Percentiles rank a stretch among this genome's conserved stretches.
phyloP scores from a whole-genome alignment of 2,888 invertebrate genomes.

The Lottia scabra region DNA sequence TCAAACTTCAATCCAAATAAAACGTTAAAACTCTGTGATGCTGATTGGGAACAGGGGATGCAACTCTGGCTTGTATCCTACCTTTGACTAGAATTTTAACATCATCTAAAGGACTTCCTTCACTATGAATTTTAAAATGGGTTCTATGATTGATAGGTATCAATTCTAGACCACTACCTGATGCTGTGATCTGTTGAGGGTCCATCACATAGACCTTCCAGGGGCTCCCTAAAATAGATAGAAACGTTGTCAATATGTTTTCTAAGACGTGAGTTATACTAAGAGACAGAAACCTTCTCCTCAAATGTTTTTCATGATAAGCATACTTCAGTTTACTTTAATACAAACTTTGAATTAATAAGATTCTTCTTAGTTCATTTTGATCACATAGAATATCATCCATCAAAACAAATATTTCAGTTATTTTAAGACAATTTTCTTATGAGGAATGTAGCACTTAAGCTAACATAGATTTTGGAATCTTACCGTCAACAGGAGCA shows the following conservation, averaged over 20 bases:
- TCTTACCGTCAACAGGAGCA: slow-evolving; percentile 79
- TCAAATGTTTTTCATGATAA: too few relatives aligned
- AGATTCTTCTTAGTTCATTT: too few relatives aligned
- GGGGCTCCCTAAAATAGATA: slow-evolving; percentile 78
- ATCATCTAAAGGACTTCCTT: slow-evolving; percentile 70
- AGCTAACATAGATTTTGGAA: not conserved
- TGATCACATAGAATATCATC: too few relatives aligned
- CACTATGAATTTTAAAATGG: slow-evolving; percentile 88
- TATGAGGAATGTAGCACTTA: too few relatives aligned
- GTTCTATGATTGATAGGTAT: slow-evolving; percentile 88
- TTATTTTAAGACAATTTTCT: too few relatives aligned
- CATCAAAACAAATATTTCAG: too few relatives aligned
- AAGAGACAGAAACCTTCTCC: not conserved
- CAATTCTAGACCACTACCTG: slow-evolving; percentile 88
- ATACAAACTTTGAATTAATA: too few relatives aligned
- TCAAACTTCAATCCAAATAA: too few relatives aligned
- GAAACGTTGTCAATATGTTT: not conserved
- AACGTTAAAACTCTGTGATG: too few relatives aligned
- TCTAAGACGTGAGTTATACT: not conserved
- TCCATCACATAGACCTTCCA: slow-evolving; percentile 91
- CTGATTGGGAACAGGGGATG: too few relatives aligned
- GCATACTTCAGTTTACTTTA: too few relatives aligned
- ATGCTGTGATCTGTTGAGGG: slow-evolving; percentile 75
- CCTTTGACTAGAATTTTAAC: slow-evolving; percentile 71
- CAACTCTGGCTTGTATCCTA: slow-evolving; percentile 21